Conservation (phyloP, 2,797 vertebrate genomes). For the Sebastes iracundus region DNA sequence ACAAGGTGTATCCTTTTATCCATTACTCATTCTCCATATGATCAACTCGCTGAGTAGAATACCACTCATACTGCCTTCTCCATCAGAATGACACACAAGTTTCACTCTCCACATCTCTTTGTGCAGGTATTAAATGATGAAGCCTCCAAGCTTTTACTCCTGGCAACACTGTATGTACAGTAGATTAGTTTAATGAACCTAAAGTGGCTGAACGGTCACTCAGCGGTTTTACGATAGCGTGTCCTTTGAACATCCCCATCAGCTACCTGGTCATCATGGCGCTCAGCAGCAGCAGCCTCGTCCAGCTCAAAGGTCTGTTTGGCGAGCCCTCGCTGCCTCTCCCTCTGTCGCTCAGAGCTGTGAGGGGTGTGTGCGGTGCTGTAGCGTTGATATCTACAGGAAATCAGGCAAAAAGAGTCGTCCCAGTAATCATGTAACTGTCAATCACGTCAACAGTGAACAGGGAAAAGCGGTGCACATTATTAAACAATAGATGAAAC, state of each 20-base stretch:
- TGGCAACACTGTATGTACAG: neutral
- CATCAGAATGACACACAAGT: slow-evolving; percentile 3
- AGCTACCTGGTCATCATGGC: slow-evolving; percentile 86
- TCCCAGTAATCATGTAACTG: slow-evolving; percentile 3
- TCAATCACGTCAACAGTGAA: slow-evolving; percentile 20
- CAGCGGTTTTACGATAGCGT: neutral
- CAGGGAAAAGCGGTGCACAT: slow-evolving; percentile 18
- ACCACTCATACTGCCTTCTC: slow-evolving; percentile 15
- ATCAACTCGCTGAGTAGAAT: slow-evolving; percentile 16
- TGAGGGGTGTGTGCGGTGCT: slow-evolving; percentile 85
- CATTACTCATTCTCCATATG: slow-evolving; percentile 34
- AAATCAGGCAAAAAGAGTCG: neutral
- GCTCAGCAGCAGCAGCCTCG: slow-evolving; percentile 79
- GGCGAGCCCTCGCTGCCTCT: slow-evolving; percentile 86
- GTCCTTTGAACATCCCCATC: neutral
- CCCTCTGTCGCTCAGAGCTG: slow-evolving; percentile 86
- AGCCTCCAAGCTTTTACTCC: neutral
- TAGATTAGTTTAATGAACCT: slow-evolving; percentile 6
- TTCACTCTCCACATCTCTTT: neutral
- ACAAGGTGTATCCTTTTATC: slow-evolving; percentile 18
- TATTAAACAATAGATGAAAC: slow-evolving; percentile 36
- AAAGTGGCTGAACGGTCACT: neutral
- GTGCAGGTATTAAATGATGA: slow-evolving; percentile 4
- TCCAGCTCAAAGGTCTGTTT: slow-evolving; percentile 92
- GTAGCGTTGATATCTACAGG: slow-evolving; percentile 85